Percentiles rank a stretch among this genome's conserved stretches.
These are phyloP conservation scores for Drosophila rellima DNA, from an alignment of 2,888 invertebrate genomes.

Conservation along the genomic window DNA sequence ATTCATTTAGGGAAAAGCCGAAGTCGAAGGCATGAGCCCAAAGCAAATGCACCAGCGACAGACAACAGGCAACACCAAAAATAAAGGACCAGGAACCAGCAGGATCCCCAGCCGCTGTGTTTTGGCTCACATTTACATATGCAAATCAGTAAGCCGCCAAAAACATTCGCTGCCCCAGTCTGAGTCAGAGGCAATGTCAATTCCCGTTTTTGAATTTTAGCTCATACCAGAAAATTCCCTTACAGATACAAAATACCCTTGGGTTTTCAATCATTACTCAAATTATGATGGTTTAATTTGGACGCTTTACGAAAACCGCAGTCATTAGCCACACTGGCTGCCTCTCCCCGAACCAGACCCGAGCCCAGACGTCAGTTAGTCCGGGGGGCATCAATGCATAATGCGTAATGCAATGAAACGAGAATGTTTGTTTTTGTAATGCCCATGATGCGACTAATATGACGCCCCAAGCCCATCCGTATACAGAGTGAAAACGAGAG, in stretches of 20 bases:
- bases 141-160: conserved; percentile 62
- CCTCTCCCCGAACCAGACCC: background rate
- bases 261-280: conserved; percentile 80
- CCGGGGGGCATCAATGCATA: conserved; percentile 67
- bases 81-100: conserved; percentile 20
- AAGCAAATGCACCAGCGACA: conserved; percentile 31
- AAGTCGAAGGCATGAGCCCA: conserved; percentile 29
- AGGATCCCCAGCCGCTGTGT: conserved; percentile 23
- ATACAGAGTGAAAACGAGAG: background rate
- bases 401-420: conserved; percentile 68
- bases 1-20: conserved; percentile 73
- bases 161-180: conserved; percentile 21
- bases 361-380: conserved; percentile 4
- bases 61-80: background rate
- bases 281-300: conserved; percentile 80
- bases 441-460: conserved; percentile 54
- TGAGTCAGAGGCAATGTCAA: conserved; percentile 6
- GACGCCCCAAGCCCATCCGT: conserved; percentile 22
- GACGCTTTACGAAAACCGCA: conserved; percentile 62
- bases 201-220: conserved; percentile 14
- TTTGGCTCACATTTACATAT: conserved; percentile 70
- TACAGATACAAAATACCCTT: conserved; percentile 68
- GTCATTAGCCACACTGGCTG: conserved; percentile 65
- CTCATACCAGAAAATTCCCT: conserved; percentile 46
- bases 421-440: conserved; percentile 67